Conservation (phyloP, 64 coral and sea anemone genomes). For the Anthopleura sola region DNA sequence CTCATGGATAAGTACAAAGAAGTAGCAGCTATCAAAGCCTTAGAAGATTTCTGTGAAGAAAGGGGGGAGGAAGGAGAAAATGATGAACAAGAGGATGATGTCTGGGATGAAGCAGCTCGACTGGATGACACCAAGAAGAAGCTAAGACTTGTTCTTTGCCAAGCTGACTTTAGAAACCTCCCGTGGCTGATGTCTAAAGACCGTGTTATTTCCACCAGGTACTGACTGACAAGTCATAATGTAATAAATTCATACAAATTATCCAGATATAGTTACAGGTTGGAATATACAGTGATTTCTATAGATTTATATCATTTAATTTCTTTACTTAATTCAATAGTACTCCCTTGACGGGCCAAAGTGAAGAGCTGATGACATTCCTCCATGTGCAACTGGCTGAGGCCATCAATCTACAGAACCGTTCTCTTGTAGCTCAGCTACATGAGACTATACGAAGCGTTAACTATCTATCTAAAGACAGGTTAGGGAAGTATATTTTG, state of each 20-base stretch:
- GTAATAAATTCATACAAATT: too few species aligned
- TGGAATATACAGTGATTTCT: not conserved
- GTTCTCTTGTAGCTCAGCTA: constrained; percentile 75
- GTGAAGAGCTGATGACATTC: constrained; percentile 67
- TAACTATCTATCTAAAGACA: constrained; percentile 52
- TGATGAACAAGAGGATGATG: constrained; percentile 69
- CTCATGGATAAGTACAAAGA: constrained; percentile 66
- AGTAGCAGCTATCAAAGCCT: constrained; percentile 4
- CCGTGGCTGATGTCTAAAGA: constrained; percentile 64
- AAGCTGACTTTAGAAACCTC: constrained; percentile 84
- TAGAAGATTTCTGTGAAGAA: constrained; percentile 23
- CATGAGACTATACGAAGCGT: constrained; percentile 87
- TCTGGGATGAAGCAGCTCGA: constrained; percentile 62
- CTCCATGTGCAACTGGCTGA: constrained; percentile 87
- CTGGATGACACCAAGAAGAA: constrained; percentile 82
- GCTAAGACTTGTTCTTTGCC: constrained; percentile 76
- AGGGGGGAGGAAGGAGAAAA: constrained; percentile 12
- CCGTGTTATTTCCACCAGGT: not conserved
- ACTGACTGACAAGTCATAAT: not conserved
- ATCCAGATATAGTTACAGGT: too few species aligned
- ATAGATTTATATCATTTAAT: not conserved
- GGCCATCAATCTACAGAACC: constrained; percentile 84
- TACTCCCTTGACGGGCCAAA: not conserved
- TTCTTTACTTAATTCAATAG: not conserved
- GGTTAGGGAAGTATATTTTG: constrained; percentile 17